A percentile compares a stretch with the other conserved stretches of the same genome.
Conservation (phyloP, 2,113 vertebrate genomes). For the Choloepus hoffmanni region DNA sequence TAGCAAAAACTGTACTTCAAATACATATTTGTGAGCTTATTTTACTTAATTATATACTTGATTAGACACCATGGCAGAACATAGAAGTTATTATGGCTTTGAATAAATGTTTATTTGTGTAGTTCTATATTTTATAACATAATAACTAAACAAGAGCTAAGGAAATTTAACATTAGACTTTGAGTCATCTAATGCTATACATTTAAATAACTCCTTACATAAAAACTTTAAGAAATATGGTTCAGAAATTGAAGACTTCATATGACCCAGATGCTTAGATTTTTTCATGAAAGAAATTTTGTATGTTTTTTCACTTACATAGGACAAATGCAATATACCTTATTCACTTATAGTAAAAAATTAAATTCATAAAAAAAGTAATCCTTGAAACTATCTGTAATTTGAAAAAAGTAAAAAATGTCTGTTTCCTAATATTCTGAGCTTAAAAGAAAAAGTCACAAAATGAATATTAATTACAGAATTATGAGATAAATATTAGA, state of each 20-base stretch:
- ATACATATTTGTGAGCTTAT: constrained; percentile 71
- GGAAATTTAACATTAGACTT: constrained; percentile 72
- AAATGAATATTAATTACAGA: constrained; percentile 33
- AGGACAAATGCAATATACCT: background rate
- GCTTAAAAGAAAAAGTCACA: background rate
- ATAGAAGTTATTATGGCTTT: constrained; percentile 66
- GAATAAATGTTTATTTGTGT: constrained; percentile 82
- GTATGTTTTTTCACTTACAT: background rate
- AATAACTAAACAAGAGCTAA: constrained; percentile 79
- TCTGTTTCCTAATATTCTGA: background rate
- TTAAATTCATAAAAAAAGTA: constrained; percentile 40
- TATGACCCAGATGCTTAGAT: constrained; percentile 10
- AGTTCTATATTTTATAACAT: constrained; percentile 79
- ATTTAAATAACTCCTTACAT: constrained; percentile 70
- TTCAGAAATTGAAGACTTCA: constrained; percentile 61
- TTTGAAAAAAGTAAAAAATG: constrained; percentile 21
- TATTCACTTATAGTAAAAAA: constrained; percentile 47
- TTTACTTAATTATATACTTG: constrained; percentile 83
- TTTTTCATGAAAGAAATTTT: constrained; percentile 51
- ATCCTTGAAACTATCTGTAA: constrained; percentile 16
- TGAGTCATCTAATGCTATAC: constrained; percentile 67
- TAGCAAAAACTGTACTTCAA: constrained; percentile 74
- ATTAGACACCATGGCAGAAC: constrained; percentile 70
- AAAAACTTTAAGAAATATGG: constrained; percentile 65
- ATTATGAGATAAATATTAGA: background rate